Evolutionary conservation across 2,113 vertebrate species (phyloP).

Genomic region (Hiodon tergisus): DNA sequence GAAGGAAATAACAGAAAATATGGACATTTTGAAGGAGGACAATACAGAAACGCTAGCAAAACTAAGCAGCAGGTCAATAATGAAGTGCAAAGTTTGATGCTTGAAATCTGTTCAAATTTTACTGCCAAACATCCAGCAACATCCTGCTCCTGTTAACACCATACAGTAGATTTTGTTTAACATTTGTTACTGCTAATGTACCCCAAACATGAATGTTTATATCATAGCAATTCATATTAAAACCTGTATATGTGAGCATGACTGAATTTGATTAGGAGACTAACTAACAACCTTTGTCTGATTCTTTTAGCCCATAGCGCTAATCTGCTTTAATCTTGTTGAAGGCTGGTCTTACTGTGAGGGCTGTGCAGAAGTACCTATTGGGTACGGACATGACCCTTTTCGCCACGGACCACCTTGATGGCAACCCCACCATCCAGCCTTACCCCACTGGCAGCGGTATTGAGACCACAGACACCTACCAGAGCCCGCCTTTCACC

Average conservation of each 20-base stretch:
- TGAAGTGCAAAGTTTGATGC: too few relatives aligned
- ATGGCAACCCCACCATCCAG: conserved; percentile 57
- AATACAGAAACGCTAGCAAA: too few relatives aligned
- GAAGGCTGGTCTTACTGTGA: conserved; percentile 79
- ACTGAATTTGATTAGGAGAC: neutral
- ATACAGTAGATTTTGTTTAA: too few relatives aligned
- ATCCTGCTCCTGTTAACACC: too few relatives aligned
- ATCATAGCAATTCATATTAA: neutral
- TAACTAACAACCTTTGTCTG: neutral
- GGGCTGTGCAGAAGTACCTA: conserved; percentile 81
- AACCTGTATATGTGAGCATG: neutral
- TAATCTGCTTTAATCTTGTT: conserved; percentile 31
- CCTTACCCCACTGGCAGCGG: conserved; percentile 80
- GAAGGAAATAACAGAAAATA: too few relatives aligned
- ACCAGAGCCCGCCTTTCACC: conserved; percentile 88
- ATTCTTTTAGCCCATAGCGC: neutral
- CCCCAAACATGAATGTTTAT: too few relatives aligned
- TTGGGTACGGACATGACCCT: conserved; percentile 87
- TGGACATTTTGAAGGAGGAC: too few relatives aligned
- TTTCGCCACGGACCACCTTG: conserved; percentile 81
- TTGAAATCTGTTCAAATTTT: too few relatives aligned
- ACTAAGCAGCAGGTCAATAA: too few relatives aligned
- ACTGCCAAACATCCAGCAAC: too few relatives aligned
- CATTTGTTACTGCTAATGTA: too few relatives aligned
- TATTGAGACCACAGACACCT: conserved; percentile 80